Evolutionary conservation across 2,113 vertebrate species (phyloP), one percentile per base, ranked within the genome.

Genomic region (Odocoileus virginianus): DNA sequence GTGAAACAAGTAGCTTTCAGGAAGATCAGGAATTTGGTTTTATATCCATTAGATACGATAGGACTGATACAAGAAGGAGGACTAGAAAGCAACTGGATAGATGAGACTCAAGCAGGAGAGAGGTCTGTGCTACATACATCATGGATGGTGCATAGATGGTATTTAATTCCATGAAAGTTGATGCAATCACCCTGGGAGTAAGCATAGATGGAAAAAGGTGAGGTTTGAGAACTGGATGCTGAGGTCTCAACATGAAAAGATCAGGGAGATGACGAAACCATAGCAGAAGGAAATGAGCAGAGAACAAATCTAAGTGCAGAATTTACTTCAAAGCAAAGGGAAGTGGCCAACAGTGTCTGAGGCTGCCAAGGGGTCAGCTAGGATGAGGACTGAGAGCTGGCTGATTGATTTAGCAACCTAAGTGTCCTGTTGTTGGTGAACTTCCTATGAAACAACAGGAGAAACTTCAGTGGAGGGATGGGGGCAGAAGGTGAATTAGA

Each of bases 101-200:
- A 57, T 2, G 16, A 25, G n/a, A 7, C 27, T 8, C 2, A 60
- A 47, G 43, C n/a, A 4, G 43, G 21, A 40, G 47, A 79, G 4
- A 52, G 40, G 3, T 1, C 28, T 40, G 14, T 11, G 6, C 82
- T 16, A 2, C 55, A 17, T 10, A 28, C 45, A 11, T 7, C 1
- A 0, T 76, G 27, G 11, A 43, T 27, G 40, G 6, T 30, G 21
- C 2, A 15, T 4, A 12, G 3, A 43, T 11, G 21, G 23, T 6
- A 0, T 52, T 81, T 36, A 43, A 45, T 27, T 47, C 45, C n/a
- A 2, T 45, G 52, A 23, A 19, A 57, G 13, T 7, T 30, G 14
- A 0, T 27, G 50, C 33, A 9, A 33, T 33, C 5, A 19, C 4
- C 50, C 25, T 47, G 43, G 81, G 8, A 33, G 33, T 60, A 9